Evolutionary conservation across 2,888 invertebrate species (phyloP), one percentile per base, ranked within the genome.

Genomic region (Lycocerus yunnanus): DNA sequence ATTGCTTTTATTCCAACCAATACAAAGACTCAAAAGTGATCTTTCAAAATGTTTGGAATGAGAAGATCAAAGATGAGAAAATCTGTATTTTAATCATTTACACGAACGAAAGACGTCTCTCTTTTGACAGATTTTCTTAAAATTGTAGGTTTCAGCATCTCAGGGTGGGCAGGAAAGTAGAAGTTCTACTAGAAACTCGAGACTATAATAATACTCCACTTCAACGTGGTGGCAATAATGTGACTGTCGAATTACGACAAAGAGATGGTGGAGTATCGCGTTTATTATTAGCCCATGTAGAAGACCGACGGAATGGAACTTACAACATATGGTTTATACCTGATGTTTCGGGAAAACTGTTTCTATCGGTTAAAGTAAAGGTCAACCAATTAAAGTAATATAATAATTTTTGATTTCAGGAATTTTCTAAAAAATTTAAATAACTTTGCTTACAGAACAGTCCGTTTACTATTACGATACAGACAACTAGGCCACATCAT

Each of bases 151-250:
- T 86, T 91, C 89, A 89, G 84, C 90, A 90, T 82, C 87, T 93
- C 21, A 87, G 92, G 21, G 91, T 93, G 1, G 91, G 92, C 72
- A 88, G 89, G 74, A 90, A 89, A 77, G 91, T 91, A 13, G 91
- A 92, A 80, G 88, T 91, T 0, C 84, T 89, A 2, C 79, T 94
- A 75, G 90, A 92, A 78, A 88, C 92, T 0, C 87, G 91, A 10
- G 93, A 94, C 81, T 88, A 88, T 69, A 91, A 89, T 77, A 91
- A 91, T 0, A 90, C 90, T 71, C 88, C 91, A 0, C 86, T 94
- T 27, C 92, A 92, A 85, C 91, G 93, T 80, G 93, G 93, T 0
- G 93, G 93, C 0, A 90, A 93, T 80, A 85, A 85, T 73, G 89
- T 93, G 18, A 87, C 87, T 0, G 92, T 91, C 0, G 88, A 90